Evolutionary conservation across 2,113 vertebrate genomes (phyloP).

Genomic region (Strix aluco): DNA sequence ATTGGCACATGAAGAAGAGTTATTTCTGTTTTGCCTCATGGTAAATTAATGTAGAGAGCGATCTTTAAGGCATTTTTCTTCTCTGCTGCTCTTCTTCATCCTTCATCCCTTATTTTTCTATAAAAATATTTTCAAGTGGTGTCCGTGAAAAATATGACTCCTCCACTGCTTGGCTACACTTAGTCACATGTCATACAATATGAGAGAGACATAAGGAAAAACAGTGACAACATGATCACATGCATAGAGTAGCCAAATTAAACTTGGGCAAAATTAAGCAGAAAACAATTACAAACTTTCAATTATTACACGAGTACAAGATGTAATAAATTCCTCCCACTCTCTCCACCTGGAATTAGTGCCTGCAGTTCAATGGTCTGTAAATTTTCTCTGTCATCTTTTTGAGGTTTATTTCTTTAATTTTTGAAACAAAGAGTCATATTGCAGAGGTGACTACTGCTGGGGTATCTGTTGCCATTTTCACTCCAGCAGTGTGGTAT

Average conservation of each 20-base stretch:
- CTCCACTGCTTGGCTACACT: slow-evolving; percentile 2
- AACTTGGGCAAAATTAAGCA: slow-evolving; percentile 29
- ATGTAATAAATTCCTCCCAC: slow-evolving; percentile 19
- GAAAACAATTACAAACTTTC: slow-evolving; percentile 47
- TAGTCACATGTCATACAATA: background rate
- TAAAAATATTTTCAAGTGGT: background rate
- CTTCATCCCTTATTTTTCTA: slow-evolving; percentile 17
- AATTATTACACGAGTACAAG: slow-evolving; percentile 9
- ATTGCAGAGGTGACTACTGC: slow-evolving; percentile 25
- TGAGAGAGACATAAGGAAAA: background rate
- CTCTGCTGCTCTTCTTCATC: slow-evolving; percentile 25
- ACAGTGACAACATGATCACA: background rate
- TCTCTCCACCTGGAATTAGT: slow-evolving; percentile 13
- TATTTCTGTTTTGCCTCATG: slow-evolving; percentile 33
- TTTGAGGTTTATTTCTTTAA: slow-evolving; percentile 25
- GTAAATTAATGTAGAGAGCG: slow-evolving; percentile 24
- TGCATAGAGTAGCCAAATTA: slow-evolving; percentile 22
- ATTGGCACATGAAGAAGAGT: background rate
- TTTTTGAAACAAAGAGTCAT: slow-evolving; percentile 18
- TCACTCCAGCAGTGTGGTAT: slow-evolving; percentile 20
- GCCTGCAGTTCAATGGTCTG: slow-evolving; percentile 42
- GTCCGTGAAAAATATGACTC: slow-evolving; percentile 47
- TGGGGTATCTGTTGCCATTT: slow-evolving; percentile 19
- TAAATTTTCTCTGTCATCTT: slow-evolving; percentile 34
- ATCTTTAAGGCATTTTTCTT: slow-evolving; percentile 13